Percentiles rank a stretch among this genome's conserved stretches.
These are phyloP conservation scores for Acestrorhynchus altus DNA, from an alignment of 2,797 vertebrate species.

Conservation along the genomic window DNA sequence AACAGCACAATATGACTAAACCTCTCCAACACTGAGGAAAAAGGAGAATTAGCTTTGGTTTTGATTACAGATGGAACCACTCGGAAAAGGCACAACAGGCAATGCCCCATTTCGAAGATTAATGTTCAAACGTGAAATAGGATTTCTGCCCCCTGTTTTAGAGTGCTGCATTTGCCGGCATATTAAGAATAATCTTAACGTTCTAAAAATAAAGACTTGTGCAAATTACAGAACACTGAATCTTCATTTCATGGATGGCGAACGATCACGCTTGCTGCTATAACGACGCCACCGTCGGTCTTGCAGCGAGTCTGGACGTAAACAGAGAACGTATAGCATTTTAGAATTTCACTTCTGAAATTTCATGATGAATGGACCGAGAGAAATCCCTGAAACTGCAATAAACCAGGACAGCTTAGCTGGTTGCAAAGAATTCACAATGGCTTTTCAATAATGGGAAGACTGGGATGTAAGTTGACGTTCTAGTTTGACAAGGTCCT, in stretches of 20 bases:
- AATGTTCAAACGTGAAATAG: constrained; percentile 37
- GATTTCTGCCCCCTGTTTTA: constrained; percentile 32
- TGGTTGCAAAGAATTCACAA: too few relatives aligned
- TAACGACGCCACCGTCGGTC: background rate
- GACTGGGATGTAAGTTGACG: too few relatives aligned
- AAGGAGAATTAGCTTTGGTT: constrained; percentile 21
- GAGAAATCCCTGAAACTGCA: too few relatives aligned
- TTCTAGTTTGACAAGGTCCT: too few relatives aligned
- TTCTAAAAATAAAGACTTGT: constrained; percentile 35
- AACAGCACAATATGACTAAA: constrained; percentile 11
- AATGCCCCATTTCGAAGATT: constrained; percentile 31
- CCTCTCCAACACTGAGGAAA: background rate
- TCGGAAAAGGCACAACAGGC: constrained; percentile 25
- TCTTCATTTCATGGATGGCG: constrained; percentile 22
- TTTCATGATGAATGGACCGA: too few relatives aligned
- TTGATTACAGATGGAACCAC: constrained; percentile 34
- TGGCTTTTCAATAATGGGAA: too few relatives aligned
- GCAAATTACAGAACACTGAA: constrained; percentile 12
- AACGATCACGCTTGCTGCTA: constrained; percentile 18
- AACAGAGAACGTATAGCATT: constrained; percentile 14
- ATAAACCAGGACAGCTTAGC: too few relatives aligned
- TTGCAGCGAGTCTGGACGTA: constrained; percentile 14
- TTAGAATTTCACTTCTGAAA: too few relatives aligned
- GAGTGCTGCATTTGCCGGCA: background rate
- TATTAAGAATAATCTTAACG: constrained; percentile 6